Evolutionary conservation across 2,113 vertebrate genomes (phyloP).

Genomic region (Aix galericulata): DNA sequence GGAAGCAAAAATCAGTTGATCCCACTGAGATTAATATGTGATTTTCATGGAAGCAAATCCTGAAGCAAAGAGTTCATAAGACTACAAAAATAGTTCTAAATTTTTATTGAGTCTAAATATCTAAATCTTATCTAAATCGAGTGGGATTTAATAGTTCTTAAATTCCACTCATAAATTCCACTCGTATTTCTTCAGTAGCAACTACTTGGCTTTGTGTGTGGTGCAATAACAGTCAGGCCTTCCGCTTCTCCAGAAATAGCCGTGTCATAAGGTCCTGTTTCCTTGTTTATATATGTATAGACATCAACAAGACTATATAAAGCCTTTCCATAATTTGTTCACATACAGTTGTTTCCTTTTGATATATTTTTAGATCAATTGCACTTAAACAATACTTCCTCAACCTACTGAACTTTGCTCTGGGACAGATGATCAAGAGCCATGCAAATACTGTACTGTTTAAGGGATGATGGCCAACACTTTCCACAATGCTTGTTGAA

Average conservation of each 20-base stretch:
- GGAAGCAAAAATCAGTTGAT: neutral
- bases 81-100: neutral
- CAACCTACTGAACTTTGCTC: conserved; percentile 27
- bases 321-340: neutral
- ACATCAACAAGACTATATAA: conserved; percentile 47
- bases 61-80: neutral
- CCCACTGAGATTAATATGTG: neutral
- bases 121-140: too few relatives aligned
- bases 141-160: neutral
- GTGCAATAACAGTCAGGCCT: conserved; percentile 15
- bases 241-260: conserved; percentile 60
- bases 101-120: too few relatives aligned
- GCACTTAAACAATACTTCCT: conserved; percentile 31
- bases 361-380: conserved; percentile 52
- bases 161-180: neutral
- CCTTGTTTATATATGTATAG: conserved; percentile 62
- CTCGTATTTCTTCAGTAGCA: conserved; percentile 12
- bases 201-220: neutral
- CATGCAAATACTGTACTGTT: neutral
- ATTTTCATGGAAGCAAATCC: neutral
- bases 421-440: neutral
- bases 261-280: conserved; percentile 48
- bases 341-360: conserved; percentile 10
- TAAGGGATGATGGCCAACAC: neutral
- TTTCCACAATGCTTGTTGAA: neutral